Percentiles rank a stretch among this genome's conserved stretches.
Conservation (phyloP, 2,888 invertebrate species). For the Lasioglossum morio region DNA sequence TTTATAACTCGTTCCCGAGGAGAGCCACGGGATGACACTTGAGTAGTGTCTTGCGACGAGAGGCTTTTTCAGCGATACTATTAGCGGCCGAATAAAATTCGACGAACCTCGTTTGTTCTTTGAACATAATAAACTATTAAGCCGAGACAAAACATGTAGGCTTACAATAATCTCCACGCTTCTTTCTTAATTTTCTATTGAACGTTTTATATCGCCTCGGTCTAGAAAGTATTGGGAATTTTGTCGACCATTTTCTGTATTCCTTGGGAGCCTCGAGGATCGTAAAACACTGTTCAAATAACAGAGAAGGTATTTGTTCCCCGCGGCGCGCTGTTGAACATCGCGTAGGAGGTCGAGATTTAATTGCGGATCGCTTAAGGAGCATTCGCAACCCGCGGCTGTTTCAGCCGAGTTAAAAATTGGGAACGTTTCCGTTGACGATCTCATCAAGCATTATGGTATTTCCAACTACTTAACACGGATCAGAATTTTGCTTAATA, state of each 20-base stretch:
- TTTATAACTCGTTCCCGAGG: neutral
- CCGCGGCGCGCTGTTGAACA: conserved; percentile 16
- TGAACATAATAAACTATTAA: neutral
- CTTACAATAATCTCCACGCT: neutral
- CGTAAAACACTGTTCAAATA: conserved; percentile 8
- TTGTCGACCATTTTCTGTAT: neutral
- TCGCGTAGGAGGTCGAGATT: conserved; percentile 41
- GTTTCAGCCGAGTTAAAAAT: conserved; percentile 23
- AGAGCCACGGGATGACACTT: neutral
- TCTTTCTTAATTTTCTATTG: neutral
- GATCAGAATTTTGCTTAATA: neutral
- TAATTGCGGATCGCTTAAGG: conserved; percentile 31
- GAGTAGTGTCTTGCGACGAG: neutral
- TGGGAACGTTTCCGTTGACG: conserved; percentile 41
- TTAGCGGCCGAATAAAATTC: neutral
- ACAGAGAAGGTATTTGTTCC: conserved; percentile 14
- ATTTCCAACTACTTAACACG: neutral
- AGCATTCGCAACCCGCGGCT: conserved; percentile 24
- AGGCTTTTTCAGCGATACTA: neutral
- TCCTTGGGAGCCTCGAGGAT: neutral
- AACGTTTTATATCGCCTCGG: neutral
- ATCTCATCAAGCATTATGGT: neutral
- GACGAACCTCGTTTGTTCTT: neutral
- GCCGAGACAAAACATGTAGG: neutral
- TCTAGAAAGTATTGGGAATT: neutral